Evolutionary conservation across 2,888 invertebrate genomes (phyloP).

Genomic region (Yponomeuta plumbellus): DNA sequence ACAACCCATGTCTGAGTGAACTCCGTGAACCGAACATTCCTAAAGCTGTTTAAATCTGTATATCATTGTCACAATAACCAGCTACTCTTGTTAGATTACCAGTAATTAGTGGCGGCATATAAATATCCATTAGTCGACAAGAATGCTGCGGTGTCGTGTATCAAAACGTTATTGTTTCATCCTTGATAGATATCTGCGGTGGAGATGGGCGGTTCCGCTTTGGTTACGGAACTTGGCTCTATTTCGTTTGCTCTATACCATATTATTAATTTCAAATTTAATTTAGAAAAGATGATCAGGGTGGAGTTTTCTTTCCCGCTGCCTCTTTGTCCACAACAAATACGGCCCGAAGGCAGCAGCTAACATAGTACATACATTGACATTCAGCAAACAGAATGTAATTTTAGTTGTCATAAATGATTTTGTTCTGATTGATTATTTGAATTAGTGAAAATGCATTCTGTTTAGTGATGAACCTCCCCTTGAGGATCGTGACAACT

Average conservation of each 20-base stretch:
- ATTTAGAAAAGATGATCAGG: no score
- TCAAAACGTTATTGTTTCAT: neutral
- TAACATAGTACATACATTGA: no score
- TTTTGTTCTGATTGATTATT: no score
- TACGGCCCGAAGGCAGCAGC: no score
- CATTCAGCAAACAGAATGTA: no score
- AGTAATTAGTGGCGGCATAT: neutral
- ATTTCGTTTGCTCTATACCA: neutral
- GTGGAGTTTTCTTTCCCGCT: no score
- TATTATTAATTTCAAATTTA: no score
- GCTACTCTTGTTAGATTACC: neutral
- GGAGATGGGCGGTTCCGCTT: neutral
- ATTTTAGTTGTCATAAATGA: no score
- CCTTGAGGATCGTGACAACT: no score
- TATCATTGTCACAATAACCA: neutral
- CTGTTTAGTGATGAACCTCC: no score
- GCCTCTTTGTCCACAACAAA: no score
- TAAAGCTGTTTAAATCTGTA: neutral
- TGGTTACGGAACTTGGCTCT: neutral
- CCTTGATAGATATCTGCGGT: neutral
- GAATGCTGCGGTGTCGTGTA: neutral
- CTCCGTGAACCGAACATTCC: neutral
- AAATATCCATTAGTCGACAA: neutral
- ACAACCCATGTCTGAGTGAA: neutral
- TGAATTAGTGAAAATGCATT: no score